These are phyloP conservation scores for Drosophila sproati DNA, from an alignment of 1,140 invertebrate species.

Conservation along the genomic window DNA sequence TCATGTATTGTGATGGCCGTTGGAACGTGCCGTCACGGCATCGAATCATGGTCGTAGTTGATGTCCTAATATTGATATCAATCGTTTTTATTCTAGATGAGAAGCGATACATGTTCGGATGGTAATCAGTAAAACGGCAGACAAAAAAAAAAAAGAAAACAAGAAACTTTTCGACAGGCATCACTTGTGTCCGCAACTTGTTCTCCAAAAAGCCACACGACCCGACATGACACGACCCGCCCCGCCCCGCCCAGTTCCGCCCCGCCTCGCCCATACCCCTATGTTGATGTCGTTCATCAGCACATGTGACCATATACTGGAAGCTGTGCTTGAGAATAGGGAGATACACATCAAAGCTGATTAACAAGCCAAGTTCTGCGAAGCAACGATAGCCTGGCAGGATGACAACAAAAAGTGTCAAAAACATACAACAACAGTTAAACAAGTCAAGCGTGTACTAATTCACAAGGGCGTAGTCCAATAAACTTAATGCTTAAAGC, in stretches of 20 bases:
- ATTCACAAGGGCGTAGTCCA: constrained; percentile 49
- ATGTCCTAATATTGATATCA: constrained; percentile 74
- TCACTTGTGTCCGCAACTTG: constrained; percentile 6
- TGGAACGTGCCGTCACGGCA: constrained; percentile 6
- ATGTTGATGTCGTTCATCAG: constrained; percentile 39
- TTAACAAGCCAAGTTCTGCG: constrained; percentile 59
- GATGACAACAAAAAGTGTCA: constrained; percentile 63
- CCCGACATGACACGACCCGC: not conserved
- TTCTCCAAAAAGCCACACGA: not conserved
- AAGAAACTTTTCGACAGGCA: constrained; percentile 54
- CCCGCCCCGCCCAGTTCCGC: not conserved
- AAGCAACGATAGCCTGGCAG: constrained; percentile 38
- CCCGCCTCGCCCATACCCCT: not conserved
- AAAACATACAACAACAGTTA: constrained; percentile 68
- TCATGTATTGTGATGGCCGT: constrained; percentile 16
- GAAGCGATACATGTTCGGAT: constrained; percentile 43
- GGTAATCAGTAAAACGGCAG: constrained; percentile 66
- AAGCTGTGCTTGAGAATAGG: constrained; percentile 8
- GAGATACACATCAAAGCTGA: constrained; percentile 75
- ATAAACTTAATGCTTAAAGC: constrained; percentile 44
- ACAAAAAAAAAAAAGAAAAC: constrained; percentile 21
- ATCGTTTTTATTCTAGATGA: constrained; percentile 68
- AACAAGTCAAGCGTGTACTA: constrained; percentile 76
- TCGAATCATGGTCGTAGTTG: constrained; percentile 47
- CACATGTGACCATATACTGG: constrained; percentile 52